Evolutionary conservation across 2,113 vertebrate genomes (phyloP).

Genomic region (Otis tarda): DNA sequence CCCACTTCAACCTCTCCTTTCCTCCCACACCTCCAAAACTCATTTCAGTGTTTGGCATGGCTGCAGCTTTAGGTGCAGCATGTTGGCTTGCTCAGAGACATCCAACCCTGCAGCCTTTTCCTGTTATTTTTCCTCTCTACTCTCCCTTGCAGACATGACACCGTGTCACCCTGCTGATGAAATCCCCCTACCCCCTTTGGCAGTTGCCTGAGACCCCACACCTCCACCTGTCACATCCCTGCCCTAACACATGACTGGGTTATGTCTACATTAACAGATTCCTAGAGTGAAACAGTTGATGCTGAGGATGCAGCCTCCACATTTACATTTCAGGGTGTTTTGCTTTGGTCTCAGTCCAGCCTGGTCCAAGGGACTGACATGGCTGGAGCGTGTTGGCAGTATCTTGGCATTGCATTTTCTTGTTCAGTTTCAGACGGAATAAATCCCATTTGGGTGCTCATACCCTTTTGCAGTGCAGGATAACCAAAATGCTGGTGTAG

Average conservation of each 20-base stretch:
- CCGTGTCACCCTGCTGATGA: rapidly evolving
- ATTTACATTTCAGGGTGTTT: neutral
- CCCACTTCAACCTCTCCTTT: neutral
- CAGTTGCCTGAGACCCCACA: neutral
- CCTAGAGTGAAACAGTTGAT: neutral
- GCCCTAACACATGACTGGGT: neutral
- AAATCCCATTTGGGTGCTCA: neutral
- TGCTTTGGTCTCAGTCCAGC: neutral
- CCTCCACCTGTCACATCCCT: neutral
- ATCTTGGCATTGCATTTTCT: neutral
- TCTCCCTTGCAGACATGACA: neutral
- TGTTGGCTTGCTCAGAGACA: neutral
- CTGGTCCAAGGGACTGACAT: neutral
- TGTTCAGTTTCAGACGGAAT: neutral
- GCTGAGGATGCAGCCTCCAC: neutral
- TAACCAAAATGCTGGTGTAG: neutral
- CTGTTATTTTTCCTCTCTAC: neutral
- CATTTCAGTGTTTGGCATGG: neutral
- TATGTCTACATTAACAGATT: neutral
- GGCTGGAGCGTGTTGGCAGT: neutral
- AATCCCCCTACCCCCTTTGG: neutral
- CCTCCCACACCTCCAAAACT: neutral
- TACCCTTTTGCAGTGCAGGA: neutral
- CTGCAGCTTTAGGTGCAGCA: neutral
- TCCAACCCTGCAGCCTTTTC: neutral